phyloP scores from a whole-genome alignment of 2,113 vertebrate species.

The Cercopithecus mona region DNA sequence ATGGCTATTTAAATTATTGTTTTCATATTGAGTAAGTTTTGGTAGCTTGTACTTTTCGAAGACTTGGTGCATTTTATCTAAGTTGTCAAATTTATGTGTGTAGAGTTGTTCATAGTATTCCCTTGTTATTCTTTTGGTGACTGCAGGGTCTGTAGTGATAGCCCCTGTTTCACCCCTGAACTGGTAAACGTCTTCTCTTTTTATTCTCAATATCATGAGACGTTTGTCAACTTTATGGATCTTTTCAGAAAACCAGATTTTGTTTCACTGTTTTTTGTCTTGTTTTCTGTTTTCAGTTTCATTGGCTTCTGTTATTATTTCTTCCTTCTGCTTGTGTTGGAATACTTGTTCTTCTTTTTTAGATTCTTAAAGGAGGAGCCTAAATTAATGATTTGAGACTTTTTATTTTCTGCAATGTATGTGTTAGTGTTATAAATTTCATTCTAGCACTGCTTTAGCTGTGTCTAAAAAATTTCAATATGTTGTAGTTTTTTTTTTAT shows the following conservation, averaged over 20 bases:
- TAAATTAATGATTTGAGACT: neutral
- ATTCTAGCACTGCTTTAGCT: neutral
- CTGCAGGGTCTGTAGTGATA: neutral
- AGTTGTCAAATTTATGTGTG: neutral
- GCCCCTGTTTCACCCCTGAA: neutral
- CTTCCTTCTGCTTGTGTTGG: neutral
- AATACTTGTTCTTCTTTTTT: constrained; percentile 84
- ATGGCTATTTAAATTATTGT: neutral
- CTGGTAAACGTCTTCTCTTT: neutral
- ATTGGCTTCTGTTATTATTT: constrained; percentile 27
- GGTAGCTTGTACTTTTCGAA: constrained; percentile 35
- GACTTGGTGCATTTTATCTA: constrained; percentile 2
- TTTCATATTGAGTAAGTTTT: constrained; percentile 21
- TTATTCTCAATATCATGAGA: neutral
- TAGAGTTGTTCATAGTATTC: neutral
- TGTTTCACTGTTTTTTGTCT: constrained; percentile 45
- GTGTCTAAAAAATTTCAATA: neutral
- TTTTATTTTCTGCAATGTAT: neutral
- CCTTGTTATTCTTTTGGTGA: constrained; percentile 34
- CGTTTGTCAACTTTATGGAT: constrained; percentile 42
- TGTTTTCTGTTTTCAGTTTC: constrained; percentile 45
- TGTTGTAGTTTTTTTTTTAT: neutral
- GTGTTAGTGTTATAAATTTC: neutral
- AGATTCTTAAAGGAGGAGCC: neutral
- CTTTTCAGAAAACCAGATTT: constrained; percentile 37